Evolutionary conservation across 35 echinoderm and acorn worm species (phyloP).

Genomic region (Eucidaris tribuloides): DNA sequence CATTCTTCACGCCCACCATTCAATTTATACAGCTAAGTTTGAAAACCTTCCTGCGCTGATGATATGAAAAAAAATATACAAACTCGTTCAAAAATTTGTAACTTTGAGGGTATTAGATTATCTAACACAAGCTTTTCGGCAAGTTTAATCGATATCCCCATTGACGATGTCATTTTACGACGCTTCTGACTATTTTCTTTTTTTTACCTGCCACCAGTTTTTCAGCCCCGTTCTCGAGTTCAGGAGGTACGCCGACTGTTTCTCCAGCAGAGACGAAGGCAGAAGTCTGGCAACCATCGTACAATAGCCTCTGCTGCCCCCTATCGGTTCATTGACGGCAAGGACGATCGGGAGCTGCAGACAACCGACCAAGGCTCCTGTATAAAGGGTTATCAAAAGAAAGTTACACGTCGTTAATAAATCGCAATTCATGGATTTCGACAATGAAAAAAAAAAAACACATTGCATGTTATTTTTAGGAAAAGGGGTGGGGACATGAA

Average conservation of each 20-base stretch:
- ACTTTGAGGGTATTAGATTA: neutral
- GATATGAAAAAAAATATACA: neutral
- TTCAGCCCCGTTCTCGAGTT: slow-evolving; percentile 54
- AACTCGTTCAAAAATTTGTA: neutral
- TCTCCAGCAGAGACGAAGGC: slow-evolving; percentile 26
- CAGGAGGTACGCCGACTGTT: slow-evolving; percentile 74
- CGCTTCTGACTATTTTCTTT: neutral
- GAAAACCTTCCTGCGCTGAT: neutral
- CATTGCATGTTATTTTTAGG: too few species aligned
- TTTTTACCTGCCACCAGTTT: slow-evolving; percentile 97
- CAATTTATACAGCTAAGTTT: neutral
- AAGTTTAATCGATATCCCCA: neutral
- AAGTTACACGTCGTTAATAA: too few species aligned
- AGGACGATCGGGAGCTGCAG: slow-evolving; percentile 90
- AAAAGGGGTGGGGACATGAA: too few species aligned
- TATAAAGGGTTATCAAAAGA: too few species aligned
- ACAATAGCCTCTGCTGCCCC: slow-evolving; percentile 90
- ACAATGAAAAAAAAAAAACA: too few species aligned
- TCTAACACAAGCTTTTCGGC: neutral
- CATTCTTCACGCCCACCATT: neutral
- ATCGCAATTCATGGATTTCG: too few species aligned
- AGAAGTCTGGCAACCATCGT: slow-evolving; percentile 69
- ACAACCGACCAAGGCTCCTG: slow-evolving; percentile 64
- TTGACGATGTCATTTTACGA: neutral
- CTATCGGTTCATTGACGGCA: slow-evolving; percentile 66